phyloP scores from a whole-genome alignment of 2,797 vertebrate genomes.

The Spondyliosoma cantharus region DNA sequence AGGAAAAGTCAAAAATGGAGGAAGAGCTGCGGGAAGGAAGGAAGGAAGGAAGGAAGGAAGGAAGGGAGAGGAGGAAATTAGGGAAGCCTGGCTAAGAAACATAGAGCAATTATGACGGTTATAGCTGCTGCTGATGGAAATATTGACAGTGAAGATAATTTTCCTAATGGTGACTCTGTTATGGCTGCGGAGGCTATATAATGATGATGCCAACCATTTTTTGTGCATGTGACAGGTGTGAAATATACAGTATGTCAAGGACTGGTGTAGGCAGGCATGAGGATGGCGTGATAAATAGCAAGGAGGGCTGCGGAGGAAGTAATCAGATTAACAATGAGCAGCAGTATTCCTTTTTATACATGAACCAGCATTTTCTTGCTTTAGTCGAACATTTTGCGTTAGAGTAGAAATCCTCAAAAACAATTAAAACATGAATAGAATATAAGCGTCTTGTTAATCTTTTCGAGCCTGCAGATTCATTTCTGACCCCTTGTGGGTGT shows the following conservation, averaged over 20 bases:
- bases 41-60: conserved; percentile 9
- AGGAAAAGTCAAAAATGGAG: conserved; percentile 11
- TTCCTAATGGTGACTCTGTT: conserved; percentile 47
- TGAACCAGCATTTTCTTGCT: no score
- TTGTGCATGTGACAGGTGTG: conserved; percentile 39
- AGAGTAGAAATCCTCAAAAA: background rate
- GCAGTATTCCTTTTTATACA: background rate
- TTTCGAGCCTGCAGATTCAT: background rate
- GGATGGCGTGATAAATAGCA: conserved; percentile 29
- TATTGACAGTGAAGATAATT: conserved; percentile 52
- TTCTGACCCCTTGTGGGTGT: background rate
- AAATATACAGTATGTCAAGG: conserved; percentile 39
- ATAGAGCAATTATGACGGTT: conserved; percentile 46
- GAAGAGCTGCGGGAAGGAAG: conserved; percentile 7
- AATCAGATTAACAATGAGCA: conserved; percentile 20
- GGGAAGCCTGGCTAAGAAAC: background rate
- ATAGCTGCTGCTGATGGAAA: conserved; percentile 38
- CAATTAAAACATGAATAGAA: no score
- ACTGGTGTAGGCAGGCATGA: conserved; percentile 12
- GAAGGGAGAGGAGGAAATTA: conserved; percentile 17
- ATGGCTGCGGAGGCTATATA: conserved; percentile 20
- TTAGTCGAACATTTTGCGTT: no score
- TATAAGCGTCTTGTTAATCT: background rate
- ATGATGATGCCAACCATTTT: conserved; percentile 20
- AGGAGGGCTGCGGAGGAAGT: conserved; percentile 9